These are phyloP conservation scores for Sinelater perroti DNA, from an alignment of 2,888 invertebrate genomes.

Conservation along the genomic window DNA sequence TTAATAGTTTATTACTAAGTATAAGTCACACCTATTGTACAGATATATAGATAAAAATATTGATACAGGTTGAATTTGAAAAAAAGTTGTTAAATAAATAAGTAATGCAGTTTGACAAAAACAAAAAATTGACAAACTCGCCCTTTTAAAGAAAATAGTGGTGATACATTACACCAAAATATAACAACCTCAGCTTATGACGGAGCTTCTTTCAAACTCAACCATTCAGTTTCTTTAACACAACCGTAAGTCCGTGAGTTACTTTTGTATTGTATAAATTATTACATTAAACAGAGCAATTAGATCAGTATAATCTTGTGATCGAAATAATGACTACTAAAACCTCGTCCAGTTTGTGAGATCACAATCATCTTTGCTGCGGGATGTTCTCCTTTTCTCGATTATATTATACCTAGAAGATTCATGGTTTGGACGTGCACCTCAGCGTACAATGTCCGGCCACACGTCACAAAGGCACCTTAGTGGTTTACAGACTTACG, in stretches of 20 bases:
- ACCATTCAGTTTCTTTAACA: neutral
- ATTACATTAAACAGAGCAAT: too few relatives aligned
- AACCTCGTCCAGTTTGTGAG: neutral
- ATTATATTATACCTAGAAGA: neutral
- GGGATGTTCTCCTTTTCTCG: neutral
- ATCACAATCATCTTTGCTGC: slow-evolving; percentile 6
- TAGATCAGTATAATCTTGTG: too few relatives aligned
- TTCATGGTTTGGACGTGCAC: neutral
- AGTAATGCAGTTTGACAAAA: too few relatives aligned
- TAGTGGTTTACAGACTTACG: neutral
- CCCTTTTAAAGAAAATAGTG: neutral
- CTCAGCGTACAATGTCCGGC: neutral
- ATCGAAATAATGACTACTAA: neutral
- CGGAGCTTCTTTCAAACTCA: slow-evolving; percentile 5
- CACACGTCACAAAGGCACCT: neutral
- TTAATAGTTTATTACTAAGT: slow-evolving; percentile 6
- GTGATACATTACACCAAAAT: neutral
- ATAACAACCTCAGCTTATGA: neutral
- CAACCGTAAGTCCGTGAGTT: slow-evolving; percentile 1
- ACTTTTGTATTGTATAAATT: neutral
- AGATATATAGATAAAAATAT: slow-evolving; percentile 10
- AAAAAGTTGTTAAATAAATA: too few relatives aligned
- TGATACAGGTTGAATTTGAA: slow-evolving; percentile 15
- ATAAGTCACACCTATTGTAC: slow-evolving; percentile 3
- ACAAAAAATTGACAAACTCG: too few relatives aligned